Percentiles rank a stretch among this genome's conserved stretches.
Conservation (phyloP, 2,797 vertebrate species). For the Propithecus perrieri region DNA sequence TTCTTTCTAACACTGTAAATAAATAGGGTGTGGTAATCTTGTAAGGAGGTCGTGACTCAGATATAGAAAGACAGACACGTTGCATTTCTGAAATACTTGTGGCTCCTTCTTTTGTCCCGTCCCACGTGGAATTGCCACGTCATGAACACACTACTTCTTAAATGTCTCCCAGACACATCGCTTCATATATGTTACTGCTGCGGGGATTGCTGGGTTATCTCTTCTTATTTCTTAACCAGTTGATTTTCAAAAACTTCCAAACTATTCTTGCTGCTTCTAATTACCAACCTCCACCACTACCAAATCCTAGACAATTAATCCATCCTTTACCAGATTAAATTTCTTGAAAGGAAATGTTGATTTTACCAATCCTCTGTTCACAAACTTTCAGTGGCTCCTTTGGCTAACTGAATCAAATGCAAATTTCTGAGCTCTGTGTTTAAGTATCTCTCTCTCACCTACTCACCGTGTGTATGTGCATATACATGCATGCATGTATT, state of each 20-base stretch:
- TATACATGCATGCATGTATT: background rate
- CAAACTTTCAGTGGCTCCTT: background rate
- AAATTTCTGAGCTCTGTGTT: background rate
- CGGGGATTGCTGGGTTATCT: too few relatives aligned
- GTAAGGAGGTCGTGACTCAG: background rate
- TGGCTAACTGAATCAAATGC: background rate
- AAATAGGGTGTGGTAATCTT: background rate
- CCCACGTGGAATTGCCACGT: fast-evolving
- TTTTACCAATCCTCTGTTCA: background rate
- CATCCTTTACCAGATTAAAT: background rate
- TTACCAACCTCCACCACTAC: background rate
- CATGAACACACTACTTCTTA: background rate
- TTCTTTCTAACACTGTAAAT: background rate
- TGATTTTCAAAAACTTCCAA: background rate
- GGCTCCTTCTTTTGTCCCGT: background rate
- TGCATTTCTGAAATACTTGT: background rate
- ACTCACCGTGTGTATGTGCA: background rate
- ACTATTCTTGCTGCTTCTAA: background rate
- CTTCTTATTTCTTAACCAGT: background rate
- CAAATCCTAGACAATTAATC: background rate
- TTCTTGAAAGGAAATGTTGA: slow-evolving; percentile 32
- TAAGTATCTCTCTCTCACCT: background rate
- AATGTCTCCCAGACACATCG: background rate
- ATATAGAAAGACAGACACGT: background rate
- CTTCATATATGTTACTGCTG: background rate